A percentile compares a stretch with the other conserved stretches of the same genome.
Evolutionary conservation across 1,140 invertebrate genomes (phyloP).

Genomic region (Drosophila jambulina): DNA sequence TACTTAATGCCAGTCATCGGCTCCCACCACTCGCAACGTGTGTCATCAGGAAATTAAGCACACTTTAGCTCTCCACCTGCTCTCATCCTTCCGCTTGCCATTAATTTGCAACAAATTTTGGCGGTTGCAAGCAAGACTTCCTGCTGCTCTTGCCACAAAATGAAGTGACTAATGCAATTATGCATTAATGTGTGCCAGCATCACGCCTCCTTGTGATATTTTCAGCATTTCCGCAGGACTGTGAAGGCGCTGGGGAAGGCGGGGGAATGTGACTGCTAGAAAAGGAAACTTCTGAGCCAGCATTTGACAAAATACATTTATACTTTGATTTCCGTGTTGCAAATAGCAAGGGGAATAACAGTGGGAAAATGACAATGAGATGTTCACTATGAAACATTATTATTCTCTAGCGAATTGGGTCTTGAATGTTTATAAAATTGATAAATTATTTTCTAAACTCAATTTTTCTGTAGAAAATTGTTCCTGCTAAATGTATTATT

Average conservation of each 20-base stretch:
- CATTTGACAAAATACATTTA: constrained; percentile 77
- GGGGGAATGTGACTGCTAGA: background rate
- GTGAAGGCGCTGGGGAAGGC: background rate
- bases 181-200: constrained; percentile 69
- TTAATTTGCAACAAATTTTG: constrained; percentile 79
- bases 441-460: background rate
- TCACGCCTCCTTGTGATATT: constrained; percentile 56
- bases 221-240: constrained; percentile 62
- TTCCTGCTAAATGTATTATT: too few species aligned
- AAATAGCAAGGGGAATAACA: background rate
- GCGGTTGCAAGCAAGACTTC: constrained; percentile 31
- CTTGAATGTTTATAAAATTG: background rate
- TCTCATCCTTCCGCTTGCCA: constrained; percentile 27
- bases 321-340: constrained; percentile 66
- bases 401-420: too few species aligned
- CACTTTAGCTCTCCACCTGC: constrained; percentile 13
- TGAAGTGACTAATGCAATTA: constrained; percentile 80
- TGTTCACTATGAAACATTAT: background rate
- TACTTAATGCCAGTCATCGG: constrained; percentile 69
- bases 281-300: constrained; percentile 50
- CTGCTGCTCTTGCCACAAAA: constrained; percentile 36
- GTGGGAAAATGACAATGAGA: background rate
- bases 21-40: constrained; percentile 28
- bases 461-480: background rate
- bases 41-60: constrained; percentile 65